Percentiles rank a stretch among this genome's conserved stretches.
Evolutionary conservation across 2,797 vertebrate species (phyloP).

Genomic region (Macroramphosus scolopax): DNA sequence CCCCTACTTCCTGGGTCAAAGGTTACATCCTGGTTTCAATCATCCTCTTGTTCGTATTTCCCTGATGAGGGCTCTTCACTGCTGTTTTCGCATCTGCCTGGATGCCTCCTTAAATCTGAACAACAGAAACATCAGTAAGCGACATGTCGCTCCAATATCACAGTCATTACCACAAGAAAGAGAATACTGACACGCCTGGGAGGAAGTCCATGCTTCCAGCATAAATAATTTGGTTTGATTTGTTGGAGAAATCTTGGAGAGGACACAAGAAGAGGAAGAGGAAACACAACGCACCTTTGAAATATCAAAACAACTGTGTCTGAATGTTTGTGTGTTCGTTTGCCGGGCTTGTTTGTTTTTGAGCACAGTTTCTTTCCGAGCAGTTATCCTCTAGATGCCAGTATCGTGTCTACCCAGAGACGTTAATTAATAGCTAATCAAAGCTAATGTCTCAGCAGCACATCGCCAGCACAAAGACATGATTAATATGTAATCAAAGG

Average conservation of each 20-base stretch:
- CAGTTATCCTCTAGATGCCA: conserved; percentile 75
- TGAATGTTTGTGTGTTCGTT: conserved; percentile 73
- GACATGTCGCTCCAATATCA: conserved; percentile 60
- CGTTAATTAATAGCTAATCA: conserved; percentile 87
- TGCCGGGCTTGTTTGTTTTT: conserved; percentile 77
- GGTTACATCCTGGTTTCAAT: conserved; percentile 66
- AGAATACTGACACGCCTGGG: conserved; percentile 73
- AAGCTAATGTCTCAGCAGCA: conserved; percentile 81
- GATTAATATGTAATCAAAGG: conserved; percentile 88
- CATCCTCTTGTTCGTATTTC: conserved; percentile 51
- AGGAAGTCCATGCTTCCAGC: conserved; percentile 71
- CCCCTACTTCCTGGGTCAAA: conserved; percentile 53
- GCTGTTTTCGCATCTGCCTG: conserved; percentile 64
- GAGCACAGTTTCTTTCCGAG: conserved; percentile 69
- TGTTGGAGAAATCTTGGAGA: conserved; percentile 77
- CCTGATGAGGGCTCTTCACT: conserved; percentile 59
- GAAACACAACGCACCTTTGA: conserved; percentile 80
- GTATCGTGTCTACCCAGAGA: conserved; percentile 78
- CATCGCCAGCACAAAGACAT: conserved; percentile 78
- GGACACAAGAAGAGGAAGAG: conserved; percentile 73
- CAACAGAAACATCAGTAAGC: conserved; percentile 73
- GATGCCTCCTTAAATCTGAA: conserved; percentile 86
- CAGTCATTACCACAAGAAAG: conserved; percentile 76
- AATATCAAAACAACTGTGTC: conserved; percentile 80
- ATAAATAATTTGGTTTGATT: conserved; percentile 83